Percentiles rank a stretch among this genome's conserved stretches.
Evolutionary conservation across 1,140 invertebrate genomes (phyloP).

Genomic region (Mizuhopecten yessoensis): DNA sequence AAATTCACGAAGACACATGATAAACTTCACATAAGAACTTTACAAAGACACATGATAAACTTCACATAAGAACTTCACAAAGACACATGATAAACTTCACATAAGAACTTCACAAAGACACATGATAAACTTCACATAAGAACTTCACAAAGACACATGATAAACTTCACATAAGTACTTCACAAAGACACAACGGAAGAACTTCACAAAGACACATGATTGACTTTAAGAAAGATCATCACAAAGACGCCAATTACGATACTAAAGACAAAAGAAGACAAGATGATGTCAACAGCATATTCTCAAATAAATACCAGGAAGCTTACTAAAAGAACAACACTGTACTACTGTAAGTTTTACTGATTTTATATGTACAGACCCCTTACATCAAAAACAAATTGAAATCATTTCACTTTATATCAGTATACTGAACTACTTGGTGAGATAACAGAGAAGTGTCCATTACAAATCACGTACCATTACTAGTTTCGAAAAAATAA

Average conservation of each 20-base stretch:
- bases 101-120: background rate
- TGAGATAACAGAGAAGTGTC: background rate
- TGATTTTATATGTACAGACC: too few species aligned
- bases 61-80: background rate
- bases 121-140: background rate
- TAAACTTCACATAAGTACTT: background rate
- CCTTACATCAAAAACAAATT: too few species aligned
- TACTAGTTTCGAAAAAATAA: background rate
- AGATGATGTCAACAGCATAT: background rate
- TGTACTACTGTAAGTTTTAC: too few species aligned
- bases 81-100: background rate
- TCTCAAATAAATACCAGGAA: too few species aligned
- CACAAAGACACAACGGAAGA: background rate
- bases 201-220: background rate
- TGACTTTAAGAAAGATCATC: background rate
- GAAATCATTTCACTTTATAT: too few species aligned
- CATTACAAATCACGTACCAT: too few species aligned
- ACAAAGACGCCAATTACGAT: background rate
- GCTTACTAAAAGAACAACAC: too few species aligned
- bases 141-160: background rate
- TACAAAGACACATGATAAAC: background rate
- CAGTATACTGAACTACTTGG: background rate
- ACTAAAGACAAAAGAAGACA: background rate
- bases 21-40: background rate
- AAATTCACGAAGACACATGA: background rate